Conservation (phyloP, 2,113 vertebrate genomes). For the Nycticorax nycticorax region DNA sequence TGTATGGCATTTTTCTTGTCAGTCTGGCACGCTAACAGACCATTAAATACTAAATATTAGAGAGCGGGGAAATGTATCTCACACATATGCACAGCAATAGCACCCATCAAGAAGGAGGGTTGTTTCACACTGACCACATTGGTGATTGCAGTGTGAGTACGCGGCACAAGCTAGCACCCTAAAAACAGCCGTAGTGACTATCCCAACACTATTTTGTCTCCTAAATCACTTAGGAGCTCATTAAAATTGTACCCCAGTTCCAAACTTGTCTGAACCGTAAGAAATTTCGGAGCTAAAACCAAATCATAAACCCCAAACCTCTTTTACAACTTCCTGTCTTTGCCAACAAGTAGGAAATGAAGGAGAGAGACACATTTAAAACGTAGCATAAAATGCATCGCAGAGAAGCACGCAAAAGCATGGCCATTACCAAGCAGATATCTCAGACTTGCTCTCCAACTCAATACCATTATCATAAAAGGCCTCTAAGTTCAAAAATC, state of each 20-base stretch:
- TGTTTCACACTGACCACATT: not conserved
- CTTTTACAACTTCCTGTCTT: not conserved
- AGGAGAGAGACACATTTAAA: not conserved
- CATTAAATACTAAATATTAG: not conserved
- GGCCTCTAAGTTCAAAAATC: not conserved
- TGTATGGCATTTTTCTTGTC: not conserved
- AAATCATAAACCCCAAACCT: not conserved
- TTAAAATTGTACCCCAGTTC: not conserved
- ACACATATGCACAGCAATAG: not conserved
- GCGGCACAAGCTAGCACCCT: not conserved
- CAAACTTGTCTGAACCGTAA: not conserved
- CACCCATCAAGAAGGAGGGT: rapidly evolving
- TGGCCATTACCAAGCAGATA: not conserved
- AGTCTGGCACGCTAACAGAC: not conserved
- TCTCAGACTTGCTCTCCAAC: not conserved
- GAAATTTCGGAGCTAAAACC: not conserved
- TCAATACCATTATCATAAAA: not conserved
- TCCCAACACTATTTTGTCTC: not conserved
- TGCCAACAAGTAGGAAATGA: not conserved
- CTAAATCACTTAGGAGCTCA: not conserved
- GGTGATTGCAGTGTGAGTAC: not conserved
- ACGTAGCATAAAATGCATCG: not conserved
- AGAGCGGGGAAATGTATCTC: not conserved
- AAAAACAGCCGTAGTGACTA: not conserved
- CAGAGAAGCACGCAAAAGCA: not conserved